Evolutionary conservation across 2,888 invertebrate genomes (phyloP).

Genomic region (Clanis bilineata): DNA sequence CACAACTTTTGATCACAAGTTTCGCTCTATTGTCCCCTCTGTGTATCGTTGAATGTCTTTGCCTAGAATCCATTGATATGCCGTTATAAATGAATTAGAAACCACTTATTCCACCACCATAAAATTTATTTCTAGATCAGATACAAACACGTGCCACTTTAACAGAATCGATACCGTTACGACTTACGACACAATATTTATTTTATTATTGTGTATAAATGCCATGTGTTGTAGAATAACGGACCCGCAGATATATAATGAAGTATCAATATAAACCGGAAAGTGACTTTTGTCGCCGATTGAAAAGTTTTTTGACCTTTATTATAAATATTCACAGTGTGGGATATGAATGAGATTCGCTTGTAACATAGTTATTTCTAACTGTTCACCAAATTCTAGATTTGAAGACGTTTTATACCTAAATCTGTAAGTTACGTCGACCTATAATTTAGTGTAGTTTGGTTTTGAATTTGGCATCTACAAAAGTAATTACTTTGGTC

Average conservation of each 20-base stretch:
- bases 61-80: not conserved
- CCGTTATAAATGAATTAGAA: not conserved
- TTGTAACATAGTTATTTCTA: too few relatives aligned
- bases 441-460: too few relatives aligned
- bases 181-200: conserved; percentile 26
- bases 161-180: conserved; percentile 25
- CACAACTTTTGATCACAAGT: too few relatives aligned
- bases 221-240: conserved; percentile 33
- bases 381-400: too few relatives aligned
- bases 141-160: not conserved
- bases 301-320: conserved; percentile 46
- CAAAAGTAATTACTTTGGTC: too few relatives aligned
- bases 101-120: not conserved
- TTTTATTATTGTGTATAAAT: conserved; percentile 26
- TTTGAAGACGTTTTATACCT: too few relatives aligned
- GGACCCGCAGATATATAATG: conserved; percentile 32
- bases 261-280: conserved; percentile 36
- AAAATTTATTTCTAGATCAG: not conserved
- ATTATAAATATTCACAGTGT: conserved; percentile 23
- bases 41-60: too few relatives aligned
- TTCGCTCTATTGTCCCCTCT: too few relatives aligned
- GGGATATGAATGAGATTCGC: too few relatives aligned
- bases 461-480: too few relatives aligned
- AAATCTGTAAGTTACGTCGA: too few relatives aligned
- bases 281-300: conserved; percentile 37